Percentiles rank a stretch among this genome's conserved stretches.
These are phyloP conservation scores for Pantala flavescens DNA, from an alignment of 1,140 invertebrate genomes.

Conservation along the genomic window DNA sequence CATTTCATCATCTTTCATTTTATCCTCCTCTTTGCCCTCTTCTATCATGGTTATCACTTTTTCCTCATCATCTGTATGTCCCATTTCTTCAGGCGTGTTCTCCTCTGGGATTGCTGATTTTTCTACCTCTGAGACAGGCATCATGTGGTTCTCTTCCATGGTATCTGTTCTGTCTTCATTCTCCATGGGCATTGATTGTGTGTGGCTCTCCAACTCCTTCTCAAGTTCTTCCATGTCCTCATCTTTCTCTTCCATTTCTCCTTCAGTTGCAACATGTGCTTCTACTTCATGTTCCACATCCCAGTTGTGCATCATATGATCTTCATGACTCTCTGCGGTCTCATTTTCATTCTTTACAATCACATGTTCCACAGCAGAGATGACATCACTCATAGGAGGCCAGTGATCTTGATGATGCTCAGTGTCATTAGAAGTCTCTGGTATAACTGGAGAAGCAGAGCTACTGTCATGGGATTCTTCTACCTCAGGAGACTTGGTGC, in stretches of 20 bases:
- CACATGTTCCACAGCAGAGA: not conserved
- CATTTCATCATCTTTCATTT: not conserved
- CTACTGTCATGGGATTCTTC: not conserved
- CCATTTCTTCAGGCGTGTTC: not conserved
- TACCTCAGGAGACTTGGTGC: not conserved
- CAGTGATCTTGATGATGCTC: not conserved
- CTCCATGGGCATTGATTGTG: not conserved
- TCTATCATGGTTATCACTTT: not conserved
- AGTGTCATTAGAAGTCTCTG: not conserved
- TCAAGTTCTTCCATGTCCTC: not conserved
- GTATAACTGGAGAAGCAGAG: not conserved
- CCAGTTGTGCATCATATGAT: too few relatives aligned
- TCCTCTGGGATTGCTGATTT: too few relatives aligned
- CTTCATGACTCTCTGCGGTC: not conserved
- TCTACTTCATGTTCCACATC: too few relatives aligned
- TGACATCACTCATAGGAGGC: not conserved
- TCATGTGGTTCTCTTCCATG: not conserved
- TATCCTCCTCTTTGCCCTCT: not conserved
- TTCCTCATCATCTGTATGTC: not conserved
- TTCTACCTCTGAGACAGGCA: not conserved
- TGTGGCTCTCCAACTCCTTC: not conserved
- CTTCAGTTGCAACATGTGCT: not conserved
- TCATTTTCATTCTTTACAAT: not conserved
- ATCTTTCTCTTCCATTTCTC: not conserved
- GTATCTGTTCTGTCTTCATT: not conserved